A percentile compares a stretch with the other conserved stretches of the same genome.
These are phyloP conservation scores for Pseudococcus viburni DNA, from an alignment of 2,888 invertebrate genomes.

Conservation along the genomic window DNA sequence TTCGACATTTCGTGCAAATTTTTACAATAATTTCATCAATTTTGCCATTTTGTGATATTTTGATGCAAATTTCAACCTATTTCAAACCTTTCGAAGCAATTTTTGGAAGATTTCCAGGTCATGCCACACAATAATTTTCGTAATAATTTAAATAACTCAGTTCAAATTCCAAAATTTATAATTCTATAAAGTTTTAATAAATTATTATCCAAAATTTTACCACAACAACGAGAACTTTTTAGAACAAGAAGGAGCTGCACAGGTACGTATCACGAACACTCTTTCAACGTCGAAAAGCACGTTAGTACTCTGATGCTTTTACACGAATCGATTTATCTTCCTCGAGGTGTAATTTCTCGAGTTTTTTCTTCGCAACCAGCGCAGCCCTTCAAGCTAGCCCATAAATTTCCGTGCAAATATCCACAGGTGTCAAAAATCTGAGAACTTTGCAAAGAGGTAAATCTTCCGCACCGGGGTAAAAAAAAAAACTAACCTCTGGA, in stretches of 20 bases:
- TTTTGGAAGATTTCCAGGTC: too few species aligned
- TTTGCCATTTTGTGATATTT: too few species aligned
- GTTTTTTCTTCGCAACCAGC: background rate
- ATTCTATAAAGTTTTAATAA: too few species aligned
- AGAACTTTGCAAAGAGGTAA: background rate
- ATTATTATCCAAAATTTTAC: too few species aligned
- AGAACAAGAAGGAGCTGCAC: background rate
- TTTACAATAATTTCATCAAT: too few species aligned
- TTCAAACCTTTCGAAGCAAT: too few species aligned
- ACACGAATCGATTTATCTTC: constrained; percentile 12
- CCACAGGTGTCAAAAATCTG: constrained; percentile 43
- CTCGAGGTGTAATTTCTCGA: background rate
- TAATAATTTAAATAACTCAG: too few species aligned
- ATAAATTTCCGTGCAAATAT: constrained; percentile 13
- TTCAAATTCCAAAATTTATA: too few species aligned
- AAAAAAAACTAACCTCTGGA: background rate
- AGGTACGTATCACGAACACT: background rate
- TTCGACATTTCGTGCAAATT: too few species aligned
- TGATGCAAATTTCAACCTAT: too few species aligned
- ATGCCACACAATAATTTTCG: too few species aligned
- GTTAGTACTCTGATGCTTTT: background rate
- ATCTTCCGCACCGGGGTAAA: background rate
- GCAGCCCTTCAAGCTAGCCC: background rate
- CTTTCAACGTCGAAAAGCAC: background rate
- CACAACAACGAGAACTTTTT: too few species aligned